These are phyloP conservation scores for Decapterus maruadsi DNA, from an alignment of 2,797 vertebrate species.

Conservation along the genomic window DNA sequence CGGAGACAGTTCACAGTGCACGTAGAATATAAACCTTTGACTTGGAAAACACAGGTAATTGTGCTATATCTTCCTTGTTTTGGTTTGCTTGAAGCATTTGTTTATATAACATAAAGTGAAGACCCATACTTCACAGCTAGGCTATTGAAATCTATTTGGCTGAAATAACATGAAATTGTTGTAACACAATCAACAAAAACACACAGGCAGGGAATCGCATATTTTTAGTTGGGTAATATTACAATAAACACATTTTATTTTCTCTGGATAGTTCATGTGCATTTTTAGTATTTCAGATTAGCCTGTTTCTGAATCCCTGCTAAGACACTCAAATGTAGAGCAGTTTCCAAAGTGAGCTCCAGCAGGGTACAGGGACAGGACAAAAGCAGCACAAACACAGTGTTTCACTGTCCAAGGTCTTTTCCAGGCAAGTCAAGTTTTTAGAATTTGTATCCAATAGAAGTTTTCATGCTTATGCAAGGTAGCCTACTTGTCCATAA, in stretches of 20 bases:
- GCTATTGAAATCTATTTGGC: not conserved
- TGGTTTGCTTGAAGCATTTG: not conserved
- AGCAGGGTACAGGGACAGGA: not conserved
- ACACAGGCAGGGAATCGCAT: not conserved
- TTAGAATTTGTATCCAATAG: not conserved
- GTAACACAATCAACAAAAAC: not conserved
- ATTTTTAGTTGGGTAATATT: not conserved
- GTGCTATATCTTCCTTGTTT: not conserved
- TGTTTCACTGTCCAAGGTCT: no score
- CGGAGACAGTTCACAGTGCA: constrained; percentile 34
- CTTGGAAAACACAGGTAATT: not conserved
- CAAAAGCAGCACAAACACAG: not conserved
- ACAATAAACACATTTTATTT: fast-evolving
- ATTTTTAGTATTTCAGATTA: not conserved
- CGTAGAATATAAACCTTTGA: constrained; percentile 27
- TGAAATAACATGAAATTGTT: not conserved
- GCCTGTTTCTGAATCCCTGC: not conserved
- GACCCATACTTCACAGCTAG: not conserved
- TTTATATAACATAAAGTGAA: not conserved
- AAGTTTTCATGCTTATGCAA: not conserved
- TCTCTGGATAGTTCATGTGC: not conserved
- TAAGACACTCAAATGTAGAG: no score
- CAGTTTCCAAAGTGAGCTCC: not conserved
- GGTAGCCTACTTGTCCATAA: not conserved
- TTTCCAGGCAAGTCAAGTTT: not conserved